Evolutionary conservation across 2,113 vertebrate species (phyloP).

Genomic region (Amblyornis subalaris): DNA sequence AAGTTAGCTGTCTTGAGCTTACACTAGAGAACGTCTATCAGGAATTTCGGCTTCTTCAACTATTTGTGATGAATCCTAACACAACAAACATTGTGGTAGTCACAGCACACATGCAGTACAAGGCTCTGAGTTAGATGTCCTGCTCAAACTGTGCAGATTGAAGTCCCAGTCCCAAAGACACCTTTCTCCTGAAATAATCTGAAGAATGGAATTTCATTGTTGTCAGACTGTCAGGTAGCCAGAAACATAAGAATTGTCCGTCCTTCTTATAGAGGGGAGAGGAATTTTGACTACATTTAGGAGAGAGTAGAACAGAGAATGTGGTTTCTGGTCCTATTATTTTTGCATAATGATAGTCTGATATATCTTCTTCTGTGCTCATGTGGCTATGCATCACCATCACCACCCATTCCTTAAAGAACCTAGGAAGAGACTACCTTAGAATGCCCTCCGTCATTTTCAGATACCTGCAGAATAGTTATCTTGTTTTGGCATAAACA

Average conservation of each 20-base stretch:
- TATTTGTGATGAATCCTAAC: background rate
- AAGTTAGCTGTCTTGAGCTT: background rate
- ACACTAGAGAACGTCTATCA: too few species aligned
- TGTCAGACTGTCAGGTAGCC: background rate
- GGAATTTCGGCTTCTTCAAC: background rate
- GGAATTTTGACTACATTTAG: background rate
- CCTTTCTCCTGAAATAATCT: background rate
- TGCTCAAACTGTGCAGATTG: background rate
- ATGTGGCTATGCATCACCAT: background rate
- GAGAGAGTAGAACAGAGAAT: background rate
- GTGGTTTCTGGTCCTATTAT: background rate
- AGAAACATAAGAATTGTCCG: background rate
- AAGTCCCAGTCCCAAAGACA: accelerated
- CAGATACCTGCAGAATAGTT: background rate
- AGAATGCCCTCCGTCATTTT: background rate
- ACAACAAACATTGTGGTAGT: background rate
- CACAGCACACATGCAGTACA: background rate
- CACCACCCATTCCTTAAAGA: background rate
- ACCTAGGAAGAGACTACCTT: too few species aligned
- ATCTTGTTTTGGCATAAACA: background rate
- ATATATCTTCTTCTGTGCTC: background rate
- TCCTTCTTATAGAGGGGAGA: background rate
- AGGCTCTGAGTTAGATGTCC: background rate
- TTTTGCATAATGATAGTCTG: background rate
- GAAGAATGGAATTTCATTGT: background rate